Evolutionary conservation across 1,140 invertebrate genomes (phyloP).

Genomic region (Scaptodrosophila lebanonensis): DNA sequence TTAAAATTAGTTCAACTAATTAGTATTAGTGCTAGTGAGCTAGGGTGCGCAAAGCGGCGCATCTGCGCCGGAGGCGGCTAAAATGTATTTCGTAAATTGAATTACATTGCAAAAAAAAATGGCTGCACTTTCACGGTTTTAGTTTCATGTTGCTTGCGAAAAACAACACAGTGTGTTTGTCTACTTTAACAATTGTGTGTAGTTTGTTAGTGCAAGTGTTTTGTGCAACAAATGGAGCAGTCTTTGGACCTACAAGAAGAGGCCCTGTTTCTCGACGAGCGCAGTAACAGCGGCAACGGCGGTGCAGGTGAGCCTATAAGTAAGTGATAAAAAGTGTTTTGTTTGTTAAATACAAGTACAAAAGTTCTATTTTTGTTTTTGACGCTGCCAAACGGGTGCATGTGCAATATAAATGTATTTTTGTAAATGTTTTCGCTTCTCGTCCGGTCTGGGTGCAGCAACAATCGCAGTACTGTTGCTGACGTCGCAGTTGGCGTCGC

Average conservation of each 20-base stretch:
- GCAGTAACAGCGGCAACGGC: background rate
- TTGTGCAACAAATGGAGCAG: conserved; percentile 49
- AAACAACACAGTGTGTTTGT: too few species aligned
- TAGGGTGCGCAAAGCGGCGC: background rate
- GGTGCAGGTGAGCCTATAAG: conserved; percentile 19
- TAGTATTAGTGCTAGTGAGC: background rate
- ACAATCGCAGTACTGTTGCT: conserved; percentile 16
- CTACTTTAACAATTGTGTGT: conserved; percentile 24
- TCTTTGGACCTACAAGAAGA: conserved; percentile 29
- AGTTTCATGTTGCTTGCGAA: conserved; percentile 23
- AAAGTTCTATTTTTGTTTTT: conserved; percentile 42
- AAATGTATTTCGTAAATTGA: too few species aligned
- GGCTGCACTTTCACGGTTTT: conserved; percentile 34
- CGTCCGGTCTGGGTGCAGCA: conserved; percentile 47
- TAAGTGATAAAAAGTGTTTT: conserved; percentile 24
- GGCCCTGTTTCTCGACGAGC: conserved; percentile 26
- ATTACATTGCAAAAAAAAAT: conserved; percentile 26
- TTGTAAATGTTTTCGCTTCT: too few species aligned
- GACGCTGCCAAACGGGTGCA: conserved; percentile 11
- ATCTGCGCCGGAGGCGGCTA: too few species aligned
- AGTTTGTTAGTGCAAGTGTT: conserved; percentile 15
- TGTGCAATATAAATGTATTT: too few species aligned
- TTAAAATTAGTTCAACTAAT: too few species aligned
- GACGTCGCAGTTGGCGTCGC: conserved; percentile 22
- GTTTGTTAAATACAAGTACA: conserved; percentile 29